Conservation (phyloP, 2,888 invertebrate species). For the Cheilosia urbana region DNA sequence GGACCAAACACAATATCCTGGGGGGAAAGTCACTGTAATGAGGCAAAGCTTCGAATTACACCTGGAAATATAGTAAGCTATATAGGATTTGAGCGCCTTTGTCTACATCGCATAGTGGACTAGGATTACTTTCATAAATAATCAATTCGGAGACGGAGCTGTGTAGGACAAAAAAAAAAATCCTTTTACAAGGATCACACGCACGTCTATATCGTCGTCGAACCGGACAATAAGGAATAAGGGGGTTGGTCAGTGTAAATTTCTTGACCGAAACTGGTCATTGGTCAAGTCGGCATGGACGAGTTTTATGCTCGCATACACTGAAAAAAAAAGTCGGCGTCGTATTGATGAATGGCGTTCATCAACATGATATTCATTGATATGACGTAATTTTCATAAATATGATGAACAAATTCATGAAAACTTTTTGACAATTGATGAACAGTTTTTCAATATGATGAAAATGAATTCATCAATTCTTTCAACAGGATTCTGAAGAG, state of each 20-base stretch:
- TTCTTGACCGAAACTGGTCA: conserved; percentile 74
- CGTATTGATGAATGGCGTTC: too few species aligned
- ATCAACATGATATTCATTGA: too few species aligned
- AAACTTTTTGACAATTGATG: too few species aligned
- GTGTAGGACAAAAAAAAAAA: conserved; percentile 15
- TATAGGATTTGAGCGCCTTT: conserved; percentile 30
- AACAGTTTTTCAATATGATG: too few species aligned
- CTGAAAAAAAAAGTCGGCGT: too few species aligned
- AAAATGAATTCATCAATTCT: too few species aligned
- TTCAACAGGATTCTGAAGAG: too few species aligned
- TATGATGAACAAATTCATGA: too few species aligned
- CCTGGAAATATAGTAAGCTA: conserved; percentile 67
- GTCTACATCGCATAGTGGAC: conserved; percentile 20
- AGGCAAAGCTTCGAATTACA: conserved; percentile 75
- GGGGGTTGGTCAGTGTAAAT: conserved; percentile 53
- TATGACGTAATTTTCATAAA: too few species aligned
- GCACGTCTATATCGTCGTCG: conserved; percentile 20
- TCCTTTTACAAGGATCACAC: conserved; percentile 64
- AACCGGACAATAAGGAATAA: conserved; percentile 54
- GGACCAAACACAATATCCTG: conserved; percentile 63
- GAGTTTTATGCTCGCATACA: conserved; percentile 49
- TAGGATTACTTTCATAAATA: conserved; percentile 68
- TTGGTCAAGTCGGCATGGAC: conserved; percentile 66
- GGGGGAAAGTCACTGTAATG: conserved; percentile 41
- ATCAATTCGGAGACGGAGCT: conserved; percentile 51